Percentiles rank a stretch among this genome's conserved stretches.
Evolutionary conservation across 1,140 invertebrate genomes (phyloP).

Genomic region (Drosophila tropicalis): DNA sequence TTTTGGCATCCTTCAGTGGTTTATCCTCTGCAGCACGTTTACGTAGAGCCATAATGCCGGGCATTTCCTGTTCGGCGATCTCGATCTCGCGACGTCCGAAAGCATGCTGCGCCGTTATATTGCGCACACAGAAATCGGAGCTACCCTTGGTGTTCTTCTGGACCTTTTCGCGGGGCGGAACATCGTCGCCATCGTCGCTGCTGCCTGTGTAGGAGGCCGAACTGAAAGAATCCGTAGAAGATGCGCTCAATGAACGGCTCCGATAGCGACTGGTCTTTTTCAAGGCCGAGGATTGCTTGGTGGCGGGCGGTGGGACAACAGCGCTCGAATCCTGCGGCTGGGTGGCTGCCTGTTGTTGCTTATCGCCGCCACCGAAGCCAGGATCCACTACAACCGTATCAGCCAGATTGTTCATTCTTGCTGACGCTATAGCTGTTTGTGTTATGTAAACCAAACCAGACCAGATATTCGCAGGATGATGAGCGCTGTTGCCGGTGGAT

Average conservation of each 20-base stretch:
- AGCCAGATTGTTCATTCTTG: conserved; percentile 71
- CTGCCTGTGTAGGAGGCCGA: conserved; percentile 96
- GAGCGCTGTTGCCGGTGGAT: conserved; percentile 1
- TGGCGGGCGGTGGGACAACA: conserved; percentile 82
- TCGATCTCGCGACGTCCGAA: conserved; percentile 98
- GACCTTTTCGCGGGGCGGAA: conserved; percentile 92
- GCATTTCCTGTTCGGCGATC: conserved; percentile 99
- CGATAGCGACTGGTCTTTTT: conserved; percentile 93
- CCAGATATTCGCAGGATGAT: background rate
- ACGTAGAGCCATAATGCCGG: conserved; percentile 96
- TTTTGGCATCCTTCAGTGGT: conserved; percentile 96
- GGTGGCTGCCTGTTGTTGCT: conserved; percentile 62
- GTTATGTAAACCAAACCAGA: conserved; percentile 14
- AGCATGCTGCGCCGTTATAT: conserved; percentile 94
- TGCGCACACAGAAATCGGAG: conserved; percentile 94
- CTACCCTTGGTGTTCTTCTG: conserved; percentile 92
- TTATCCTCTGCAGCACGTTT: conserved; percentile 96
- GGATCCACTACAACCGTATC: conserved; percentile 80
- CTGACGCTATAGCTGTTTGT: background rate
- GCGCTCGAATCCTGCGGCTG: conserved; percentile 70
- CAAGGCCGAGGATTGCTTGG: conserved; percentile 87
- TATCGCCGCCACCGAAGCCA: conserved; percentile 76
- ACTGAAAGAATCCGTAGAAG: conserved; percentile 96
- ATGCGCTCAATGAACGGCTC: conserved; percentile 95
- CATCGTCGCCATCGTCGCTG: conserved; percentile 91